Evolutionary conservation across 1,140 invertebrate genomes (phyloP).

Genomic region (Notospermus geniculatus): DNA sequence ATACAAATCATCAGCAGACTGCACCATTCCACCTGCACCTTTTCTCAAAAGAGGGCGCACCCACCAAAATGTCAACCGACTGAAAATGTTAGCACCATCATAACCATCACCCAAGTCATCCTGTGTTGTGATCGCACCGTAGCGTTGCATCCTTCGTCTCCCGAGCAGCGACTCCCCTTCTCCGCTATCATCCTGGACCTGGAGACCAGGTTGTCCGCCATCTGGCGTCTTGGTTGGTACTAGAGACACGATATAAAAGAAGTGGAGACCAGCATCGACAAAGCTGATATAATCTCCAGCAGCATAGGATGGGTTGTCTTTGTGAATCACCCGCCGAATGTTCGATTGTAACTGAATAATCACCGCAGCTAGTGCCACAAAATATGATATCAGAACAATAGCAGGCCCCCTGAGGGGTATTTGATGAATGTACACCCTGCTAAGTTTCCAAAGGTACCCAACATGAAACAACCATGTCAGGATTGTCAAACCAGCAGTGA

Average conservation of each 20-base stretch:
- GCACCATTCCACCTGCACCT: constrained; percentile 70
- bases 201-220: constrained; percentile 32
- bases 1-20: constrained; percentile 77
- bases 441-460: constrained; percentile 69
- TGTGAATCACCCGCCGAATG: constrained; percentile 28
- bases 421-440: constrained; percentile 60
- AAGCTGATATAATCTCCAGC: constrained; percentile 53
- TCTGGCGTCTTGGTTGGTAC: constrained; percentile 36
- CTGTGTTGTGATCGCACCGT: constrained; percentile 64
- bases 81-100: constrained; percentile 69
- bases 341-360: constrained; percentile 47
- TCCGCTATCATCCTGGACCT: constrained; percentile 35
- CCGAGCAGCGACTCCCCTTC: constrained; percentile 56
- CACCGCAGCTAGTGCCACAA: constrained; percentile 64
- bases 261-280: constrained; percentile 31
- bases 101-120: constrained; percentile 76
- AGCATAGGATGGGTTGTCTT: constrained; percentile 56
- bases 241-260: constrained; percentile 44
- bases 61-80: constrained; percentile 82
- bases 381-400: constrained; percentile 66
- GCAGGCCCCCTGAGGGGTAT: constrained; percentile 66
- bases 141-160: constrained; percentile 53
- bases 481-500: constrained; percentile 66
- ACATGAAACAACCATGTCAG: constrained; percentile 78
- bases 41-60: constrained; percentile 81